phyloP scores from a whole-genome alignment of 1,140 invertebrate species.

The Bombus affinis region DNA sequence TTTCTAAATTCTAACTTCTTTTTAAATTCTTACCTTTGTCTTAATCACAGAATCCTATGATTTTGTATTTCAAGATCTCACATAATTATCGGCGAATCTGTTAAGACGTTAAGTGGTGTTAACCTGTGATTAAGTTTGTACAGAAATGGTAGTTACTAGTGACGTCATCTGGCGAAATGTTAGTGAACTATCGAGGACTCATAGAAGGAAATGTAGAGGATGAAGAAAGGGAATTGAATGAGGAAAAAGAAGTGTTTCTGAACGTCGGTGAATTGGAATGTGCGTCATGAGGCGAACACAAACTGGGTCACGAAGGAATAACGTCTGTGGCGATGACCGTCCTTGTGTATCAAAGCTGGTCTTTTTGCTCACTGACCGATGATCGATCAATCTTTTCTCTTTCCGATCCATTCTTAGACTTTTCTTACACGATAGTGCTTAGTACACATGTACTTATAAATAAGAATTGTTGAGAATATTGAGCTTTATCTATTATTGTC shows the following conservation, averaged over 20 bases:
- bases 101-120: neutral
- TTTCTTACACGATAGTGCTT: neutral
- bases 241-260: neutral
- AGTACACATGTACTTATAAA: no score
- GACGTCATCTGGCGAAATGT: neutral
- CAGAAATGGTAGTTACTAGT: neutral
- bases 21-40: neutral
- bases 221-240: conserved; percentile 16
- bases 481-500: neutral
- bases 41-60: no score
- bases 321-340: conserved; percentile 67
- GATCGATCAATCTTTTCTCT: conserved; percentile 56
- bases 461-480: neutral
- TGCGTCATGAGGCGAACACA: conserved; percentile 42
- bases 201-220: neutral
- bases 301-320: conserved; percentile 68
- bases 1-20: neutral
- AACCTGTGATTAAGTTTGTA: neutral
- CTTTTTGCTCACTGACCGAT: conserved; percentile 52
- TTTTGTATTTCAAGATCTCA: no score
- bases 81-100: neutral
- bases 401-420: conserved; percentile 16
- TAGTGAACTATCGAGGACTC: neutral
- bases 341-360: conserved; percentile 62
- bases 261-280: conserved; percentile 45